Evolutionary conservation across 2,797 vertebrate species (phyloP).

Genomic region (Emys orbicularis): DNA sequence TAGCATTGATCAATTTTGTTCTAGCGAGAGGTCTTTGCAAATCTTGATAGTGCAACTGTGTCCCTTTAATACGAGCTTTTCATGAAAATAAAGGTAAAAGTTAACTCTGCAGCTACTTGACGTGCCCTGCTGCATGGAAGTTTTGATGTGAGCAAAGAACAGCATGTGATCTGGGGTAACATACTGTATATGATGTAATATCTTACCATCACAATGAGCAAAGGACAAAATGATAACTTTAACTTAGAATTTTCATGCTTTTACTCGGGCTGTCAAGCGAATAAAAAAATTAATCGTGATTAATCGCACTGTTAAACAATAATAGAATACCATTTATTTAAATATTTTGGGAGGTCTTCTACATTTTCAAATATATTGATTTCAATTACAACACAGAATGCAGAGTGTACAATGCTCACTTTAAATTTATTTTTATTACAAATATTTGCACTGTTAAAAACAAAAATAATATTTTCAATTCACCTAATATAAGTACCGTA

Average conservation of each 20-base stretch:
- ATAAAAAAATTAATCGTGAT: no score
- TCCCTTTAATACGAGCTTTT: neutral
- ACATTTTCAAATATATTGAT: no score
- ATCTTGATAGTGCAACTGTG: neutral
- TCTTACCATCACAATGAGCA: conserved; percentile 1
- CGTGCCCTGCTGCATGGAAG: neutral
- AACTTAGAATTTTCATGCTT: conserved; percentile 53
- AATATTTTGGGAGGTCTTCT: no score
- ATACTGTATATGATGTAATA: conserved; percentile 17
- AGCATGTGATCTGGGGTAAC: neutral
- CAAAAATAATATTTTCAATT: no score
- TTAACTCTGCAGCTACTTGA: neutral
- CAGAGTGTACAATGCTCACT: no score
- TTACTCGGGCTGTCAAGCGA: neutral
- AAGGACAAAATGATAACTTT: conserved; percentile 35
- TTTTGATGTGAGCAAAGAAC: neutral
- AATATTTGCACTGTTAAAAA: no score
- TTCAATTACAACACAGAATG: no score
- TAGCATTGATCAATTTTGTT: conserved; percentile 21
- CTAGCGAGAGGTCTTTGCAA: neutral
- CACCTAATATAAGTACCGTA: no score
- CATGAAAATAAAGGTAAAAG: neutral
- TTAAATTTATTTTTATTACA: no score
- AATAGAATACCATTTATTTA: no score
- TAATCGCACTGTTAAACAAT: no score